phyloP scores from a whole-genome alignment of 2,888 invertebrate genomes.

The Parnassius apollo region DNA sequence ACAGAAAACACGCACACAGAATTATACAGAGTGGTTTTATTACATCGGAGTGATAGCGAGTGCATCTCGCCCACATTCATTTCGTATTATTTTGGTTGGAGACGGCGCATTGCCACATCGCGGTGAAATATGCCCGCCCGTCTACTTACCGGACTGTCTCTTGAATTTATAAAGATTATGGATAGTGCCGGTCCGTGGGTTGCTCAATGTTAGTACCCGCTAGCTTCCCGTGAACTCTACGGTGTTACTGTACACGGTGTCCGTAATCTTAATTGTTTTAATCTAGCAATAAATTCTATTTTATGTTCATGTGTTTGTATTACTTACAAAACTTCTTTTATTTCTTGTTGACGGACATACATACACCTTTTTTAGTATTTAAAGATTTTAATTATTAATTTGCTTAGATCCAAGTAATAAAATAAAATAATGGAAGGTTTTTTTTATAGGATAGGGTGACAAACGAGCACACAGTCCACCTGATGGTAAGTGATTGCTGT shows the following conservation, averaged over 20 bases:
- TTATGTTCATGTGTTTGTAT: neutral
- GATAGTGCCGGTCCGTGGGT: conserved; percentile 27
- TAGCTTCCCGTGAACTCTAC: neutral
- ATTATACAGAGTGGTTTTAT: conserved; percentile 3
- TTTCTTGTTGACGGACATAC: too few species aligned
- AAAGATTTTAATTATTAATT: too few species aligned
- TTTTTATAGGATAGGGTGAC: too few species aligned
- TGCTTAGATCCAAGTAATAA: too few species aligned
- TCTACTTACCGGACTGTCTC: conserved; percentile 39
- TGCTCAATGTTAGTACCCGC: conserved; percentile 15
- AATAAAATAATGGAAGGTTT: too few species aligned
- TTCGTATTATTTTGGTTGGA: conserved; percentile 63
- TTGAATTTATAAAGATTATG: conserved; percentile 52
- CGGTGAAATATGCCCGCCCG: conserved; percentile 56
- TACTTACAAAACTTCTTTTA: too few species aligned
- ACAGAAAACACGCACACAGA: neutral
- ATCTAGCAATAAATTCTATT: neutral
- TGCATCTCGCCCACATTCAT: conserved; percentile 66
- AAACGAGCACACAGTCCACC: too few species aligned
- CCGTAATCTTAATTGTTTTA: conserved; percentile 5
- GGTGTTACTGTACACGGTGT: neutral
- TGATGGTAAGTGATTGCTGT: too few species aligned
- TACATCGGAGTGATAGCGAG: conserved; percentile 37
- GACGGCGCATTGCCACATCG: conserved; percentile 57
- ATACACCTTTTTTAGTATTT: too few species aligned